Evolutionary conservation across 2,888 invertebrate genomes (phyloP), one percentile per base, ranked within the genome.

Genomic region (Nephrotoma guestfalica): DNA sequence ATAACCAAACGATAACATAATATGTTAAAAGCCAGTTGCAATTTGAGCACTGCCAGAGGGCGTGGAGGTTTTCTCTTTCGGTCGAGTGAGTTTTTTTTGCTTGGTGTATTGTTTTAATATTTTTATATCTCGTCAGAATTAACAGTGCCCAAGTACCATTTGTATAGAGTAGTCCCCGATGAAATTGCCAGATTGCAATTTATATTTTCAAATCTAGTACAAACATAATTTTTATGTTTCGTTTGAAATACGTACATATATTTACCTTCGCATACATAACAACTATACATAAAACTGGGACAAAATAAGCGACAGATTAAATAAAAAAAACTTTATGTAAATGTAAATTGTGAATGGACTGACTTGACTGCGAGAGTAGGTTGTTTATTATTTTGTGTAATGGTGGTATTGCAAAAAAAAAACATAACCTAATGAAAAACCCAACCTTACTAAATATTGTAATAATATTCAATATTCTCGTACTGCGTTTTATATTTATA

Each of bases 21-120:
- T 71, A 71, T 71, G 71, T 71, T 71, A 71, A 84, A 85, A 86
- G 43, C 42, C 86, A 86, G 86, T 86, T 86, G 86, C 86, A 86
- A 57, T 86, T 86, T 57, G 86, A 86, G 86, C 57, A 41, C 86
- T 51, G 86, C 86, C 86, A 30, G 86, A 86, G 86, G 86, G 86
- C 86, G 86, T 86, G 86, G 86, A 86, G 43, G 30, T 45, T 85
- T 85, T 85, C 43, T 85, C 85, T 85, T 85, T 85, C 85, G 45
- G 85, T 45, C 85, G 85, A 45, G 85, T 43, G 85, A 85, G n/a
- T 41, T 15, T 85, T 13, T 84, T 86, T 86, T n/a, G 11, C 4
- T 85, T 85, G 30, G 30, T 30, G 47, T 86, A 45, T 45, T 86
- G 15, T 86, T 86, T 85, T 15, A 85, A 85, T 42, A 42, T 41